Conservation (phyloP, 92 coral and sea anemone species). For the Heteractis magnifica region DNA sequence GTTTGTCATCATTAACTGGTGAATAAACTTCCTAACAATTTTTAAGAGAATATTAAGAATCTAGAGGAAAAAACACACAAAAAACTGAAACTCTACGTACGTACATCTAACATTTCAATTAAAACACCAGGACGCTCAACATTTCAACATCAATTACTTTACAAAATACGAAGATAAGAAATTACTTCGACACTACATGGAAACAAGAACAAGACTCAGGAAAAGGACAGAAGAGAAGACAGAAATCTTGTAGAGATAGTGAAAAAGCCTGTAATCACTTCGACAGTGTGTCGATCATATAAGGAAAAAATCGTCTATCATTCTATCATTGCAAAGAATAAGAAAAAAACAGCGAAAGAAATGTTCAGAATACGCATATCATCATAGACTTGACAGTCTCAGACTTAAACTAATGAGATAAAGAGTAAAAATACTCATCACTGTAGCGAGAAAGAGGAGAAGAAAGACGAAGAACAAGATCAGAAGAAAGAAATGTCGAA, state of each 20-base stretch:
- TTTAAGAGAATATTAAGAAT: background rate
- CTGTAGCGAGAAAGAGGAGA: background rate
- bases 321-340: slow-evolving; percentile 40
- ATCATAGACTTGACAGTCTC: slow-evolving; percentile 79
- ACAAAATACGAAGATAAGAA: background rate
- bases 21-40: background rate
- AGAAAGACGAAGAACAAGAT: background rate
- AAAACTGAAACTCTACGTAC: background rate
- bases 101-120: background rate
- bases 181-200: background rate
- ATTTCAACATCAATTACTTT: background rate
- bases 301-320: slow-evolving; percentile 67
- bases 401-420: slow-evolving; percentile 90
- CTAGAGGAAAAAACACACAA: background rate
- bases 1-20: slow-evolving; percentile 93
- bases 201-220: background rate
- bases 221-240: background rate
- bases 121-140: background rate
- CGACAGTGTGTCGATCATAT: slow-evolving; percentile 54
- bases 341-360: background rate
- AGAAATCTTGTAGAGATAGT: background rate
- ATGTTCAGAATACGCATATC: slow-evolving; percentile 56
- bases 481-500: background rate
- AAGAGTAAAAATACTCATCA: slow-evolving; percentile 20
- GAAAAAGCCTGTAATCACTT: slow-evolving; percentile 36